Conservation (phyloP, 2,888 invertebrate genomes). For the Leptopilina syphax region DNA sequence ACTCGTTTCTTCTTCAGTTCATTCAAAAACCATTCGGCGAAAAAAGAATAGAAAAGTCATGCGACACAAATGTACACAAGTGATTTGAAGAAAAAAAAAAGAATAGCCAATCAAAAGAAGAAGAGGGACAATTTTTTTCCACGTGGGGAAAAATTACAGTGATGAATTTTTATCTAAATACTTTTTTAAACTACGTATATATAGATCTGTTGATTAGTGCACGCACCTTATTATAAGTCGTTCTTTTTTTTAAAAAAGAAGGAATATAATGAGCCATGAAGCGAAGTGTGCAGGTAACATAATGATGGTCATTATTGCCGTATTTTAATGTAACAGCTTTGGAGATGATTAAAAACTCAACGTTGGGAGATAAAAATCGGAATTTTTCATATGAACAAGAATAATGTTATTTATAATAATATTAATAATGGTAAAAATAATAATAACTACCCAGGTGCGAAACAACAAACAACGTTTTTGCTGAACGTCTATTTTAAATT, state of each 20-base stretch:
- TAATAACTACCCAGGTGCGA: no score
- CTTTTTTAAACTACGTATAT: conserved; percentile 4
- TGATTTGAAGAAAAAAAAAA: background rate
- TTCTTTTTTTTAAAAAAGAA: background rate
- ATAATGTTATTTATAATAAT: background rate
- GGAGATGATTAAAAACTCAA: conserved; percentile 8
- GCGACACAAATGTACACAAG: background rate
- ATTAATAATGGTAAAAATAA: background rate
- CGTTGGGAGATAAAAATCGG: background rate
- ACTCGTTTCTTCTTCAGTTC: conserved; percentile 23
- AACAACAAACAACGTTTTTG: no score
- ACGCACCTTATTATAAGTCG: conserved; percentile 24
- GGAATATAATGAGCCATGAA: conserved; percentile 17
- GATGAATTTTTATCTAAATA: background rate
- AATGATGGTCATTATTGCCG: conserved; percentile 15
- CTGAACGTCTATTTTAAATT: no score
- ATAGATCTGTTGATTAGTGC: conserved; percentile 33
- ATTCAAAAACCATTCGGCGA: background rate
- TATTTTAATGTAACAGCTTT: conserved; percentile 11
- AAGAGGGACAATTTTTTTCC: background rate
- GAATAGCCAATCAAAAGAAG: background rate
- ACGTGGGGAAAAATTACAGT: background rate
- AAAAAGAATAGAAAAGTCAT: background rate
- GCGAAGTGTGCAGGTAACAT: background rate
- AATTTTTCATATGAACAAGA: background rate